Evolutionary conservation across 2,113 vertebrate species (phyloP), one percentile per base, ranked within the genome.

Genomic region (Centrocercus urophasianus): DNA sequence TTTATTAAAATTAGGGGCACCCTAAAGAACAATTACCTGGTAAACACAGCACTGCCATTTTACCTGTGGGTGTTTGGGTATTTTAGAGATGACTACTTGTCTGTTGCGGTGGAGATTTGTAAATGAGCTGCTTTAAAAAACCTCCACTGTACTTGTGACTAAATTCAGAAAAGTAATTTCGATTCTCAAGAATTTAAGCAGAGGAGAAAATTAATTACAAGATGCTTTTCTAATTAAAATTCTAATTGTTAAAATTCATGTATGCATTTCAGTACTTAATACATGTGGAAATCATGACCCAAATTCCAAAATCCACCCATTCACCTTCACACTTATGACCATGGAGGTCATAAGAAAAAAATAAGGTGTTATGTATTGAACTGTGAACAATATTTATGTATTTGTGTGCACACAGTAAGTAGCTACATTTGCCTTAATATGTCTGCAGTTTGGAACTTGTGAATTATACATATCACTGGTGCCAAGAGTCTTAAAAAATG

Each of bases 391-490:
- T 43, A 73, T 91, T 45, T 64, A 21, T 83, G 50, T 50, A 73
- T 89, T 78, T 80, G 13, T 47, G 72, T 4, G 5, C 28, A 42
- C 22, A 22, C 30, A n/a, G 50, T 91, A 61, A 66, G 9, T 24
- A 79, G 48, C 20, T 63, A n/a, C 40, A 25, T 89, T 84, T 92
- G 91, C 78, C 89, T 89, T 76, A 87, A 83, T 71, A 63, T 14
- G 59, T 56, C 89, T 83, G 67, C 45, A 56, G 70, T 5, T 16
- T 63, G 40, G 82, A 95, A 59, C 45, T 83, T 1, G 3, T 59
- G 73, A 92, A 89, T 92, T 86, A 88, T 76, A 59, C 17, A 13
- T 59, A 76, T 93, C 27, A 38, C 32, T 75, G 32, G 32, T 94
- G 63, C 59, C 48, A 96, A 36, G 25, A 86, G 48, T 50, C 60